Evolutionary conservation across 2,797 vertebrate genomes (phyloP), one percentile per base, ranked within the genome.

Genomic region (Tenualosa ilisha): DNA sequence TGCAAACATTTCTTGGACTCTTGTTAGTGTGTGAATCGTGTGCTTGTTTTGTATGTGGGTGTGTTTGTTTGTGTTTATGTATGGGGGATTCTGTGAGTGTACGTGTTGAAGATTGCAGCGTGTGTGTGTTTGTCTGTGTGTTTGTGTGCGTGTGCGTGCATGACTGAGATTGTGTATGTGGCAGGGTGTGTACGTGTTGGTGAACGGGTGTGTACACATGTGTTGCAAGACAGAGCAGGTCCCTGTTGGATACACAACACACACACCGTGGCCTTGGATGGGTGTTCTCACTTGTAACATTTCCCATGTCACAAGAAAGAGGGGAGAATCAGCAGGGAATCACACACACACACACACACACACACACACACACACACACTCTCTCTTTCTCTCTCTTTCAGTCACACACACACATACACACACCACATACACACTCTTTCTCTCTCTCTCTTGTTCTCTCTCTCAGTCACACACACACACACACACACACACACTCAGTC

Each of bases 231-330:
- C 68, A 40, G 68, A 72, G 68, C 17, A 11, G 68, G 68, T 72
- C 68, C 68, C 68, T 40, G 68, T 75, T 75, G 68, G 68, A 75
- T 75, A 75, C 31, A n/a, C n/a, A n/a, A n/a, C n/a, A n/a, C n/a
- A n/a, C n/a, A n/a, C n/a, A 40, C 31, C 37, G 31, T 75, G 68
- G 68, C 68, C 68, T 75, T 75, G 68, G 68, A 75, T 40, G 68
- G 68, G 68, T 75, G 68, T 75, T 6, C 40, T 31, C 68, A 75
- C 24, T 68, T 68, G 63, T 31, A 68, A 68, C 68, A 43, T 75
- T 37, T 75, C 68, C 68, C 37, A 65, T 65, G 63, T 65, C 63
- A 75, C 37, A 20, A 31, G 68, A 75, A 75, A 40, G 68, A 75
- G 13, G 68, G 5, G 31, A 75, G 68, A 17, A 75, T 17, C 68